Percentiles rank a stretch among this genome's conserved stretches.
Conservation (phyloP, 2,888 invertebrate genomes). For the Epinotia bilunana region DNA sequence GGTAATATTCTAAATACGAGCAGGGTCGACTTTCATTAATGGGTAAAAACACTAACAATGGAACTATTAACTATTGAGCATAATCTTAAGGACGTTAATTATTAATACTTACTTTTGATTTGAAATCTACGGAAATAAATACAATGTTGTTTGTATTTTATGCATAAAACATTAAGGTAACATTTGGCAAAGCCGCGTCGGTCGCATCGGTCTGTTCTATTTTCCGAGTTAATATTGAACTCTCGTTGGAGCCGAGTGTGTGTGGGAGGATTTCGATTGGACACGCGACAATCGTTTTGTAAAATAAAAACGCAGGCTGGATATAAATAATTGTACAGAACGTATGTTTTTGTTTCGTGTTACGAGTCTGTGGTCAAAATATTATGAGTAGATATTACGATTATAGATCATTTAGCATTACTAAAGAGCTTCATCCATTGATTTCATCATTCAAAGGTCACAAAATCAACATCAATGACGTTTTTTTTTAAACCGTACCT, state of each 20-base stretch:
- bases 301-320: slow-evolving; percentile 36
- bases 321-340: slow-evolving; percentile 36
- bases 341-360: slow-evolving; percentile 31
- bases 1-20: background rate
- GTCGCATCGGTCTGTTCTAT: slow-evolving; percentile 37
- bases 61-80: background rate
- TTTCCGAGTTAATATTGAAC: slow-evolving; percentile 42
- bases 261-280: slow-evolving; percentile 40
- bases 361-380: slow-evolving; percentile 9
- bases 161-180: background rate
- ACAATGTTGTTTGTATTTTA: background rate
- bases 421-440: background rate
- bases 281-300: slow-evolving; percentile 40
- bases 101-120: background rate
- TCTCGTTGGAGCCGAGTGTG: slow-evolving; percentile 36
- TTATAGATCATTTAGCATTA: background rate
- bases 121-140: background rate
- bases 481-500: background rate
- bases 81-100: slow-evolving; percentile 13
- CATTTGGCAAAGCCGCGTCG: background rate
- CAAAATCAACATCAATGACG: background rate
- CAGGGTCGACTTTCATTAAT: background rate
- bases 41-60: background rate
- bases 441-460: background rate
- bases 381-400: background rate